Evolutionary conservation across 2,113 vertebrate species (phyloP), one percentile per base, ranked within the genome.

Genomic region (Prietella phreatophila): DNA sequence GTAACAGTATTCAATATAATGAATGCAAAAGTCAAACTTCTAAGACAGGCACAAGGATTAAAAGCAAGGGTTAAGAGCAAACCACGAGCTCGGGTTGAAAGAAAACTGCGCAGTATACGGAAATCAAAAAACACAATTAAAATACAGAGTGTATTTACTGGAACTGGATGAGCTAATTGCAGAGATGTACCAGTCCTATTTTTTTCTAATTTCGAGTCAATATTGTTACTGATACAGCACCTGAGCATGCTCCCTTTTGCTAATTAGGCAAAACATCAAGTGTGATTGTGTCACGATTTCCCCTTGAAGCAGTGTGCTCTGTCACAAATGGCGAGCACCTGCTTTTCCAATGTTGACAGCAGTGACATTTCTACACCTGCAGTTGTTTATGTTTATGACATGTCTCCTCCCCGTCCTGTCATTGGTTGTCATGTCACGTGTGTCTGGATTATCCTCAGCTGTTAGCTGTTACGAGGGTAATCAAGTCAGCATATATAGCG

Each of bases 1-100:
- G 85, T 20, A 86, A 65, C 25, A 63, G 55, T 36, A 83, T 55
- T 53, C 20, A 78, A 22, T 20, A 88, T 42, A 33, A 82, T 36
- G 3, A 81, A 56, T 33, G 53, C 17, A 15, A 56, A 56, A 56
- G 17, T 19, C 17, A 60, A 33, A 30, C 14, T 30, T 5, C 27
- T 20, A 30, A 80, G 30, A 80, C 20, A 27, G 4, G 11, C 39
- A 19, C n/a, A 53, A 55, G 27, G 6, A 7, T n/a, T 42, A n/a
- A 8, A 79, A 55, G n/a, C 15, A 55, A 80, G 6, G 22, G 3
- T 25, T 76, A 25, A 22, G 8, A 25, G 71, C 39, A 13, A 47
- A 75, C 14, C 33, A 33, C 15, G 1, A 3, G 6, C 30, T 15
- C 33, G n/a, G 11, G 27, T 33, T 67, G 65, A 67, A 67, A 33